Evolutionary conservation across 2,888 invertebrate species (phyloP), one percentile per base, ranked within the genome.

Genomic region (Cetonia aurata): DNA sequence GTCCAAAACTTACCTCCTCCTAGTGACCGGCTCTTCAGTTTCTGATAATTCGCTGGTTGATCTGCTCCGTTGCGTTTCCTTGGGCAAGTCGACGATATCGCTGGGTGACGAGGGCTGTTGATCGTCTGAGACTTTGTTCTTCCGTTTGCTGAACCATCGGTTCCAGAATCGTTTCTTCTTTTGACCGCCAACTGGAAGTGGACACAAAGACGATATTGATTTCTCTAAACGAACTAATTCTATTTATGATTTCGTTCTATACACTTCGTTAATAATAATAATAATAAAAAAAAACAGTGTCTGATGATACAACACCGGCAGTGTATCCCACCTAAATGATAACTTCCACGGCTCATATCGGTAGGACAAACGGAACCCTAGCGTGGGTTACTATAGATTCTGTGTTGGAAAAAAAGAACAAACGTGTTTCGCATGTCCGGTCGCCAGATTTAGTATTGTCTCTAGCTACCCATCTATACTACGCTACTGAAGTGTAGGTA

Each of bases 31-130:
- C 48, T 88, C 84, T 44, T 89, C 89, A 13, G 89, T 88, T 56
- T 90, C 89, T 67, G 91, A 88, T 71, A 92, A 86, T 81, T 92
- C 88, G 79, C 88, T 88, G 68, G 91, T 91, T 79, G 91, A 91
- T 80, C 85, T 78, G 80, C 85, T 85, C 74, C 85, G 81, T 66
- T 82, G 77, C 65, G 77, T 79, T 48, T 76, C 75, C 44, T 76
- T 85, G 3, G 62, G 62, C 80, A 71, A 80, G 79, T 77, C 76
- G 48, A 75, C 87, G 87, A 83, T 88, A 86, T 75, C 88, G 74
- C 71, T 83, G 76, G 74, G 83, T 75, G 74, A 86, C 81, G 48
- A 86, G 79, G 75, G 84, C 8, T 37, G 37, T 8, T 37, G 37
- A 65, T 86, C 86, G 41, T 86, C 86, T 31, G 84, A 82, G 13